phyloP scores from a whole-genome alignment of 2,113 vertebrate genomes.

The Brachypodius melanocephalos region DNA sequence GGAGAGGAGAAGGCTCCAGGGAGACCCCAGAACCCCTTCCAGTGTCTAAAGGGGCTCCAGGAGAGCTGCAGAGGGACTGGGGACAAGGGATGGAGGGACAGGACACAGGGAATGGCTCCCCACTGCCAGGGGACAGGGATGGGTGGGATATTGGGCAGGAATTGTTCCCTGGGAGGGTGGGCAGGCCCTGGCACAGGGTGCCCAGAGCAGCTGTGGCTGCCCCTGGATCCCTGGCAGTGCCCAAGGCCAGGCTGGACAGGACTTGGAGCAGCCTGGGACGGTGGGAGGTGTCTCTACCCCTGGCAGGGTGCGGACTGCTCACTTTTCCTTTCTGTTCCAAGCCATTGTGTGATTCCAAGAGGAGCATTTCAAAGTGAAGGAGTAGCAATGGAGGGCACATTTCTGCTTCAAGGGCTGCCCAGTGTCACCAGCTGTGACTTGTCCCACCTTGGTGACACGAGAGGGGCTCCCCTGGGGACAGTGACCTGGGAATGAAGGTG shows the following conservation, averaged over 20 bases:
- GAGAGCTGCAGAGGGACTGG: background rate
- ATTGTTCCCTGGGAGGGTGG: rapidly evolving
- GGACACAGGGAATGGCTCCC: background rate
- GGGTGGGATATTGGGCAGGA: rapidly evolving
- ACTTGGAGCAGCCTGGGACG: rapidly evolving
- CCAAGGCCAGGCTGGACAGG: background rate
- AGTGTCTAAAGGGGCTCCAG: background rate
- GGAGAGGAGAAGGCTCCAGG: background rate
- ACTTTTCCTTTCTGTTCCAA: background rate
- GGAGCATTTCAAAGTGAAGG: background rate
- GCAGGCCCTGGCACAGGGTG: background rate
- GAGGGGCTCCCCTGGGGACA: background rate
- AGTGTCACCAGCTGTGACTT: background rate
- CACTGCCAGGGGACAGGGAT: background rate
- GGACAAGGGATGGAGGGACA: background rate
- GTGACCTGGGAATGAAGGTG: rapidly evolving
- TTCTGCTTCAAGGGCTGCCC: background rate
- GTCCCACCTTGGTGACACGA: background rate
- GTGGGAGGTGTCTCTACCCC: background rate
- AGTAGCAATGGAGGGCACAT: background rate
- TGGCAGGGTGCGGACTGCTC: background rate
- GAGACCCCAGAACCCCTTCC: rapidly evolving
- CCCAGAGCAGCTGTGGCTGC: background rate
- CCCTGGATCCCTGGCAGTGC: background rate
- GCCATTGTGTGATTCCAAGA: background rate